Percentiles rank a stretch among this genome's conserved stretches.
phyloP scores from a whole-genome alignment of 2,797 vertebrate genomes.

The Hapalemur alaotrensis region DNA sequence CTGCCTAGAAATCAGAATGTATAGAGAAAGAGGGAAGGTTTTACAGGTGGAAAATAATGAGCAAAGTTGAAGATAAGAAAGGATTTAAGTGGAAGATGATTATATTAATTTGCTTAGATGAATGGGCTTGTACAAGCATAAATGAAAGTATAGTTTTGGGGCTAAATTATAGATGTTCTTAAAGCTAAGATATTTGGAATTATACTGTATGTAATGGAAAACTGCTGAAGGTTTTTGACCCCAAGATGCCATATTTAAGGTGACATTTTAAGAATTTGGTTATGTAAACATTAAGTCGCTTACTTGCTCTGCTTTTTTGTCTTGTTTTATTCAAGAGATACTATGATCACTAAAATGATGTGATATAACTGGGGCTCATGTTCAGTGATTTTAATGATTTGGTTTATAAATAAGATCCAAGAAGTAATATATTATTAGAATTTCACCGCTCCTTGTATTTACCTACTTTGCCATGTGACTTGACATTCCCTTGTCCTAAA shows the following conservation, averaged over 20 bases:
- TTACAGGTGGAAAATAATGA: conserved; percentile 15
- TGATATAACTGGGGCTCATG: background rate
- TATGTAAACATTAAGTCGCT: background rate
- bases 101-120: background rate
- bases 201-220: background rate
- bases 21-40: background rate
- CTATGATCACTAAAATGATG: background rate
- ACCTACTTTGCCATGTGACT: background rate
- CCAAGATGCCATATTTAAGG: background rate
- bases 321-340: background rate
- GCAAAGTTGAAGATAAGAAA: conserved; percentile 12
- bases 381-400: background rate
- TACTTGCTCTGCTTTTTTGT: background rate
- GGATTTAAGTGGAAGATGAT: background rate
- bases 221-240: background rate
- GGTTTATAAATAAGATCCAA: background rate
- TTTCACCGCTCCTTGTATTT: background rate
- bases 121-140: background rate
- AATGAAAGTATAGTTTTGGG: background rate
- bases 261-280: background rate
- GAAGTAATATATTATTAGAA: background rate
- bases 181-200: background rate
- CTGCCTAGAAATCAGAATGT: background rate
- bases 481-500: background rate
- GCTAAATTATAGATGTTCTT: background rate